phyloP scores from a whole-genome alignment of 2,888 invertebrate species.

The Orthosia gracilis region DNA sequence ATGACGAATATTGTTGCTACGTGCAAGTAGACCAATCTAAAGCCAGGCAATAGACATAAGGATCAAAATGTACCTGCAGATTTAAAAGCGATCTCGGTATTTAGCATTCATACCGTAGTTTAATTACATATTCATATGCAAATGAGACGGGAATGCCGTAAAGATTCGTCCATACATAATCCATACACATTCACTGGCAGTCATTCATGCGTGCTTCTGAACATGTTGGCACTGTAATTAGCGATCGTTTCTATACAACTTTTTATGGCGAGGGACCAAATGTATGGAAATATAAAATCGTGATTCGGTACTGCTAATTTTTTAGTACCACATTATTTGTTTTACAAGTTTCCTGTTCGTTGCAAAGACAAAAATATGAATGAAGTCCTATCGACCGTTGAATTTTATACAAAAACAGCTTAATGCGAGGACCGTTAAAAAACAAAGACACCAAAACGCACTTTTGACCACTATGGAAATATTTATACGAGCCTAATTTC shows the following conservation, averaged over 20 bases:
- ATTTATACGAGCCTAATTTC: constrained; percentile 75
- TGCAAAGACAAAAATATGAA: constrained; percentile 45
- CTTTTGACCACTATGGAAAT: constrained; percentile 67
- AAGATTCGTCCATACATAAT: constrained; percentile 83
- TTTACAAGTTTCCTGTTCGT: constrained; percentile 28
- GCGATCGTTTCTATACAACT: constrained; percentile 83
- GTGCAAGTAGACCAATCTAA: constrained; percentile 17
- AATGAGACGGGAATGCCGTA: constrained; percentile 86
- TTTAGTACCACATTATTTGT: constrained; percentile 40
- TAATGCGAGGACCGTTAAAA: constrained; percentile 46
- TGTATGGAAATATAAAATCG: constrained; percentile 59
- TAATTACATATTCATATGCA: constrained; percentile 91
- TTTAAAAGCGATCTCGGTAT: constrained; percentile 76
- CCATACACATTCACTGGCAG: constrained; percentile 80
- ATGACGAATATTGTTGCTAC: constrained; percentile 27
- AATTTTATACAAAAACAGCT: constrained; percentile 37
- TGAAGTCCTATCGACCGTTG: constrained; percentile 40
- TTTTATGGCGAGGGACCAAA: constrained; percentile 73
- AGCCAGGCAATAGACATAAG: constrained; percentile 59
- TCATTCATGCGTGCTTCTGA: constrained; percentile 87
- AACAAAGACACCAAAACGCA: constrained; percentile 51
- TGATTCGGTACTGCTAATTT: constrained; percentile 44
- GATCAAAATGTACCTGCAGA: constrained; percentile 71
- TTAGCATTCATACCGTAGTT: constrained; percentile 86
- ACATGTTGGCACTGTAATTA: constrained; percentile 87